A percentile compares a stretch with the other conserved stretches of the same genome.
phyloP scores from a whole-genome alignment of 2,797 vertebrate species.

The Cossypha caffra region DNA sequence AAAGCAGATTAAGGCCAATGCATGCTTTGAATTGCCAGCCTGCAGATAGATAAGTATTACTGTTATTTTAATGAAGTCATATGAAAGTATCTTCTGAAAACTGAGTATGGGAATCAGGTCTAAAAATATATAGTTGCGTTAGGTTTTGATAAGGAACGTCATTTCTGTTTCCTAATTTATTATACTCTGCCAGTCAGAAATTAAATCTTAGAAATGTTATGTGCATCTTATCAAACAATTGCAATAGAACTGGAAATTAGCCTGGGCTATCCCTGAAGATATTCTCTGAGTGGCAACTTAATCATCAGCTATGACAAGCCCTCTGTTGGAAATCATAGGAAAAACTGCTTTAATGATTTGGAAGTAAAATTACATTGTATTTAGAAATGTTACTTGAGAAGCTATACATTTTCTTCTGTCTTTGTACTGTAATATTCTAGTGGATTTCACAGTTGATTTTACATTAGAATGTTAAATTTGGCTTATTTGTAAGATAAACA shows the following conservation, averaged over 20 bases:
- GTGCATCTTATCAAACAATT: neutral
- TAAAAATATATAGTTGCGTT: neutral
- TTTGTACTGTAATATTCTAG: neutral
- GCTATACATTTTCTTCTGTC: neutral
- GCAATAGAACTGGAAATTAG: neutral
- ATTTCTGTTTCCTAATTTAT: conserved; percentile 12
- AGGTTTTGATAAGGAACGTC: conserved; percentile 19
- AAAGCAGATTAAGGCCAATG: conserved; percentile 26
- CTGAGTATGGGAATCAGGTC: neutral
- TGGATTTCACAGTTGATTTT: neutral
- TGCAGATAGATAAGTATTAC: conserved; percentile 23
- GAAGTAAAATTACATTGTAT: neutral
- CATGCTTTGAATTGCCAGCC: conserved; percentile 34
- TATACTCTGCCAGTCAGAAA: neutral
- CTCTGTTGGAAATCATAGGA: neutral
- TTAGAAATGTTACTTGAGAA: neutral
- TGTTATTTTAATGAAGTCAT: neutral
- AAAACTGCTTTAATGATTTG: neutral
- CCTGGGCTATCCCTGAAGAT: neutral
- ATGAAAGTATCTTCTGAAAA: conserved; percentile 1
- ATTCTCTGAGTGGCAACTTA: neutral
- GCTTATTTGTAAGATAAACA: neutral
- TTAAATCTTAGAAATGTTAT: neutral
- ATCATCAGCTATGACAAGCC: neutral
- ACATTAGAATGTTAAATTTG: neutral